Evolutionary conservation across 2,888 invertebrate genomes (phyloP).

Genomic region (Linnaemya tessellans): DNA sequence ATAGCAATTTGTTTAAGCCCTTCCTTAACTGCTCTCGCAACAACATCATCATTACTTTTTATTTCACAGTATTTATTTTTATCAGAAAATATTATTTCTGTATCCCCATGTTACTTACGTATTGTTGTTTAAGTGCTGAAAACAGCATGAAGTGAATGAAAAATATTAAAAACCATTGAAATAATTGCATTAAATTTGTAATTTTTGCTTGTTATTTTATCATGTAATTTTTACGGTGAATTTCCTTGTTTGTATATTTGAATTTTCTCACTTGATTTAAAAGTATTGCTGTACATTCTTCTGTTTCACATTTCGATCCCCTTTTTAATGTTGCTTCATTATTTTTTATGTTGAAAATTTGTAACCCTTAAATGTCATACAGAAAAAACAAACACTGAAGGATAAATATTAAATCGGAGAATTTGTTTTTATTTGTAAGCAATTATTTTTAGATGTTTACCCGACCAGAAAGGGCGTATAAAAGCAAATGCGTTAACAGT

Average conservation of each 20-base stretch:
- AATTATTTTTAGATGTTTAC: conserved; percentile 28
- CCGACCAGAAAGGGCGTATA: neutral
- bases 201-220: conserved; percentile 5
- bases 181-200: conserved; percentile 43
- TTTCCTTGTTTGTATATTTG: conserved; percentile 2
- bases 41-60: neutral
- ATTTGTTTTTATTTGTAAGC: conserved; percentile 32
- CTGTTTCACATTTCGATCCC: neutral
- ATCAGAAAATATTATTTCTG: neutral
- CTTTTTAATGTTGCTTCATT: conserved; percentile 35
- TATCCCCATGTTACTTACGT: neutral
- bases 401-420: conserved; percentile 12
- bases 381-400: neutral
- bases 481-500: neutral
- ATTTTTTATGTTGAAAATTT: conserved; percentile 6
- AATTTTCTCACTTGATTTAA: neutral
- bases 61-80: neutral
- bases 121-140: neutral
- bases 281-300: neutral
- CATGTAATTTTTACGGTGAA: conserved; percentile 5
- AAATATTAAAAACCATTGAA: conserved; percentile 36
- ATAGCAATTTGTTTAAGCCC: no score
- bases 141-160: neutral
- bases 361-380: conserved; percentile 9
- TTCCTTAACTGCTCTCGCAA: neutral